A percentile compares a stretch with the other conserved stretches of the same genome.
These are phyloP conservation scores for Lomographa bimaculata DNA, from an alignment of 2,888 invertebrate genomes.

Conservation along the genomic window DNA sequence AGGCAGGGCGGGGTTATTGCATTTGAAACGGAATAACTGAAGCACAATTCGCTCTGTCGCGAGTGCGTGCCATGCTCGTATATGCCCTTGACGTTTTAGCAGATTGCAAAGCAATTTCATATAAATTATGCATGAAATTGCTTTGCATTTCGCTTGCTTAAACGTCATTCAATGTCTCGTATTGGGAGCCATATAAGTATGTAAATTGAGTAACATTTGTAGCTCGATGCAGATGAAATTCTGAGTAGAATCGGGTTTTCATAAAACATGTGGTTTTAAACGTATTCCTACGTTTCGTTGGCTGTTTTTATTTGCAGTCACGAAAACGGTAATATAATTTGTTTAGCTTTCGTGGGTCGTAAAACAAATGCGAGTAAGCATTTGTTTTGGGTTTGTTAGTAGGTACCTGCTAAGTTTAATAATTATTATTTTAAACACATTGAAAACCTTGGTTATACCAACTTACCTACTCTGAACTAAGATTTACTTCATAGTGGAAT, in stretches of 20 bases:
- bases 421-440: no score
- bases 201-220: constrained; percentile 22
- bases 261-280: constrained; percentile 2
- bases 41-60: constrained; percentile 9
- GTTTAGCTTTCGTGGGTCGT: no score
- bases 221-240: constrained; percentile 16
- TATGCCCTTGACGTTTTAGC: constrained; percentile 29
- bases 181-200: constrained; percentile 20
- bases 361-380: no score
- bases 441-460: no score
- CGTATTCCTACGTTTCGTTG: background rate
- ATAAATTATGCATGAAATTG: constrained; percentile 27
- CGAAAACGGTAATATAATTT: no score
- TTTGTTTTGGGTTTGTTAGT: no score
- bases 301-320: background rate
- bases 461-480: no score
- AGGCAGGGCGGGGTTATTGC: constrained; percentile 9
- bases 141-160: constrained; percentile 26
- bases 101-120: constrained; percentile 27
- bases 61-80: constrained; percentile 16
- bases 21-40: constrained; percentile 13
- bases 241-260: constrained; percentile 5
- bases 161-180: constrained; percentile 24
- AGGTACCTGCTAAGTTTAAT: no score
- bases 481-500: no score